These are phyloP conservation scores for Drosophila pseudoananassae DNA, from an alignment of 1,140 invertebrate genomes.

Conservation along the genomic window DNA sequence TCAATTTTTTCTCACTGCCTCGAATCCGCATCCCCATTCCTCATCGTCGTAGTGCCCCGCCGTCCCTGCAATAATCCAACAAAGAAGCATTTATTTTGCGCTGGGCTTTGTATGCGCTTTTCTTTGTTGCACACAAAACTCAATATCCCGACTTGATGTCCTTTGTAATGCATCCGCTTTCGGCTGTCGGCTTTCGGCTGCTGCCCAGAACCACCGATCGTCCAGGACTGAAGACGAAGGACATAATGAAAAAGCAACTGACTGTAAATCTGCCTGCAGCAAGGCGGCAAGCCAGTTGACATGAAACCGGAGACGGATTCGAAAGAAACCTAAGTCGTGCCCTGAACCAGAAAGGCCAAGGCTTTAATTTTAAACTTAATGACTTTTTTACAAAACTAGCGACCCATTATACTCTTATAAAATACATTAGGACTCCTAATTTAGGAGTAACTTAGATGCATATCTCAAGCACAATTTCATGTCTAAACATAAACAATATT, in stretches of 20 bases:
- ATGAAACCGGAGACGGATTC: constrained; percentile 36
- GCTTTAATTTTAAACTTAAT: constrained; percentile 75
- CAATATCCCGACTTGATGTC: constrained; percentile 79
- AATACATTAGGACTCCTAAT: too few relatives aligned
- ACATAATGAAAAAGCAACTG: constrained; percentile 40
- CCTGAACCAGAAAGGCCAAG: constrained; percentile 9
- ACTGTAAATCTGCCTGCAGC: constrained; percentile 66
- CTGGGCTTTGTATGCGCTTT: constrained; percentile 76
- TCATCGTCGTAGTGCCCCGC: not conserved
- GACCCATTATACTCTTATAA: constrained; percentile 9
- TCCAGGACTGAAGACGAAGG: constrained; percentile 2
- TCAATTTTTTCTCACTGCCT: constrained; percentile 66
- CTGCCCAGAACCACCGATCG: constrained; percentile 16
- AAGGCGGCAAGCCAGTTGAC: constrained; percentile 60
- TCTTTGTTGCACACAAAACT: constrained; percentile 81
- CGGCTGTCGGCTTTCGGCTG: constrained; percentile 18
- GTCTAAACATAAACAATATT: too few relatives aligned
- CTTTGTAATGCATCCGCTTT: constrained; percentile 80
- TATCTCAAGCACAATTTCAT: too few relatives aligned
- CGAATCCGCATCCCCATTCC: not conserved
- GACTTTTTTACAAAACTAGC: constrained; percentile 38
- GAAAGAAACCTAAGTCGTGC: not conserved
- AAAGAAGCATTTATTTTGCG: constrained; percentile 81
- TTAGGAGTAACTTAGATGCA: too few relatives aligned
- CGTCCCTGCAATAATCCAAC: constrained; percentile 53